These are phyloP conservation scores for Sinocyclocheilus maitianheensis DNA, from an alignment of 2,113 vertebrate species.

Conservation along the genomic window DNA sequence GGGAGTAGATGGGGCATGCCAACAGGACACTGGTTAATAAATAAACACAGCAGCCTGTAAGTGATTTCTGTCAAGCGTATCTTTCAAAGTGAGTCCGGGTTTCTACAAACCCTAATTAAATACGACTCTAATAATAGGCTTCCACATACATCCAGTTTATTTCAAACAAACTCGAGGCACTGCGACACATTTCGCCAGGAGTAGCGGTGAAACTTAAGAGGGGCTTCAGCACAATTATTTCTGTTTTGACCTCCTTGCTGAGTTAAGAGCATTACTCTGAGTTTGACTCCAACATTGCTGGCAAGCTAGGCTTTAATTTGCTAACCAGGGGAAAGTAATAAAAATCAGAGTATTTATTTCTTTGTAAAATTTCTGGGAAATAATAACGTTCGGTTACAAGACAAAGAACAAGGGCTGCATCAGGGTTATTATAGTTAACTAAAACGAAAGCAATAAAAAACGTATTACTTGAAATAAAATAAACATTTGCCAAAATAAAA, in stretches of 20 bases:
- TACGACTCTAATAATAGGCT: slow-evolving; percentile 70
- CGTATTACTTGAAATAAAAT: background rate
- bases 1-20: slow-evolving; percentile 37
- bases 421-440: background rate
- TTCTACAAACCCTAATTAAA: slow-evolving; percentile 64
- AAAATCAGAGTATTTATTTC: slow-evolving; percentile 63
- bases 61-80: slow-evolving; percentile 61
- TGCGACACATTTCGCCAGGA: slow-evolving; percentile 46
- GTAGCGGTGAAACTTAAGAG: slow-evolving; percentile 63
- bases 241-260: slow-evolving; percentile 57
- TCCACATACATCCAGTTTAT: slow-evolving; percentile 65
- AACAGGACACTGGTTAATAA: slow-evolving; percentile 48
- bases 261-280: slow-evolving; percentile 53
- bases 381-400: slow-evolving; percentile 55
- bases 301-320: slow-evolving; percentile 68
- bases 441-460: background rate
- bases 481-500: background rate
- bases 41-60: slow-evolving; percentile 53
- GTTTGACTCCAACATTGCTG: slow-evolving; percentile 63
- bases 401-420: slow-evolving; percentile 36
- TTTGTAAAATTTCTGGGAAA: slow-evolving; percentile 61
- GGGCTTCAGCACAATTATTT: slow-evolving; percentile 64
- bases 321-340: slow-evolving; percentile 66
- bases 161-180: slow-evolving; percentile 64
- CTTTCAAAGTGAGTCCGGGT: slow-evolving; percentile 54